Base-by-base conservation (phyloP, 2,888 invertebrate species). In the Eustalomyia histrio region DNA sequence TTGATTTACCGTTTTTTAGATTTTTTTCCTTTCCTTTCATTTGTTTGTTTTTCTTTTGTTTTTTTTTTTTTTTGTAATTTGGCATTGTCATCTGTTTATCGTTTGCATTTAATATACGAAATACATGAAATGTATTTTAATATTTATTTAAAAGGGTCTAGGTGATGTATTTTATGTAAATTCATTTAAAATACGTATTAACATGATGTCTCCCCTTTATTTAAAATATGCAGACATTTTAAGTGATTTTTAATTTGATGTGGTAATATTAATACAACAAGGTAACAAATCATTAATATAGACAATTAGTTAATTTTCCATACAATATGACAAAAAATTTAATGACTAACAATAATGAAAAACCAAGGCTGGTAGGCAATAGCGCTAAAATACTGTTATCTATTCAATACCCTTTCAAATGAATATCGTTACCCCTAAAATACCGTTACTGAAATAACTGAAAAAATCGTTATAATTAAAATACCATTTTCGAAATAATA, bases 191-290 rank as follows among this genome's bases (percentile, higher is more conserved):
- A 17, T 50, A 17, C 50, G 18, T 50, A 29, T 2, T 17, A 53
- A 18, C n/a, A 21, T 53, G 2, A 39, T 9, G n/a, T n/a, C 39
- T 50, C n/a, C 35, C 18, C 35, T 21, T 29, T 53, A 21, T 39
- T 33, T 10, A 53, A 61, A 39, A 61, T 21, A 55, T 52, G 39
- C 12, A 12, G 67, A 75, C 53, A 67, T 35, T 58, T 65, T 75
- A 75, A 75, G 75, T 75, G 75, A 67, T 67, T 67, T 67, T 67
- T 67, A 75, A 75, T 75, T 60, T 67, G 67, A 53, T 61, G 67
- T 39, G 64, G 64, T 72, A 63, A 63, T 73, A 57, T 57, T 47
- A 73, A 64, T 64, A 64, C 64, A 57, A 64, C 52, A 65, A 58
- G 64, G 65, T 58, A 52, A 58, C 50, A 57, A 29, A 16, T 39